Conservation (phyloP, 2,888 invertebrate species). For the Flexamia atlantica region DNA sequence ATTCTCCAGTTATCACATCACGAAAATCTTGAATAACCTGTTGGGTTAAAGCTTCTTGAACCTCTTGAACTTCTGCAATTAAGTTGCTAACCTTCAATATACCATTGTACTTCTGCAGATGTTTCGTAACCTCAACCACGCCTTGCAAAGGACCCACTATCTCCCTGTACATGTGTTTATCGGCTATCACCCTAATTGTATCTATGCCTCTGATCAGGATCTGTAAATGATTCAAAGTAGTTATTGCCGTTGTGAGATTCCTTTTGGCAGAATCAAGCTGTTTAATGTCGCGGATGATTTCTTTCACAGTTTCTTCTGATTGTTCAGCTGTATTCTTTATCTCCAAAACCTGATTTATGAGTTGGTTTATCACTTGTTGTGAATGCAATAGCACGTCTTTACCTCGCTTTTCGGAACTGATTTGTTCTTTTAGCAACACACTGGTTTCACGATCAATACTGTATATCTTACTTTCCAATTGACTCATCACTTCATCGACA, state of each 20-base stretch:
- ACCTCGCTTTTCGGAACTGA: constrained; percentile 91
- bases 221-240: constrained; percentile 97
- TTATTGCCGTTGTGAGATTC: constrained; percentile 98
- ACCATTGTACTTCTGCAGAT: constrained; percentile 94
- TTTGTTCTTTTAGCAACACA: constrained; percentile 94
- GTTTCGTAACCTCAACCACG: constrained; percentile 96
- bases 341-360: constrained; percentile 94
- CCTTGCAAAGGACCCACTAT: constrained; percentile 96
- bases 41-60: constrained; percentile 87
- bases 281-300: constrained; percentile 98
- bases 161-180: constrained; percentile 94
- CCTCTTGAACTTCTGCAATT: constrained; percentile 86
- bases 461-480: constrained; percentile 89
- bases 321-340: constrained; percentile 96
- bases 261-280: constrained; percentile 98
- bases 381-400: constrained; percentile 91
- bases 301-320: constrained; percentile 93
- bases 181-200: constrained; percentile 88
- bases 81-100: constrained; percentile 94
- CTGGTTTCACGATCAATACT: constrained; percentile 95
- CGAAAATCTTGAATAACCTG: constrained; percentile 96
- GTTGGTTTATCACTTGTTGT: constrained; percentile 89
- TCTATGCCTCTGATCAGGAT: constrained; percentile 98
- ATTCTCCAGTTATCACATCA: constrained; percentile 87
- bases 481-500: constrained; percentile 90